Evolutionary conservation across 2,888 invertebrate species (phyloP).

Genomic region (Ashinkailepas kermadecensis): DNA sequence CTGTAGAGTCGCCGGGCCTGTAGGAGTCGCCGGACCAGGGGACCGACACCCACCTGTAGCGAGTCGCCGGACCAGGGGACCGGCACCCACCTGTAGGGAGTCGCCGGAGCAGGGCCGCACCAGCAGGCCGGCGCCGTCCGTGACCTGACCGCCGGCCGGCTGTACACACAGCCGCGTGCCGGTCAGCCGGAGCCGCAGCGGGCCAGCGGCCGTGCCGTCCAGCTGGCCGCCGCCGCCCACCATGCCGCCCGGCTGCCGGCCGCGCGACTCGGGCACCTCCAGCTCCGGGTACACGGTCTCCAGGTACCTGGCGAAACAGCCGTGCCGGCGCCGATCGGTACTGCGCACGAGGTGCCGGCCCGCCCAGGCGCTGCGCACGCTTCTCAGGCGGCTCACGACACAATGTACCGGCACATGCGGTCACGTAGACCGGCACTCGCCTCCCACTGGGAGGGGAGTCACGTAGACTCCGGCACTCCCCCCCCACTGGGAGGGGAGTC

Average conservation of each 20-base stretch:
- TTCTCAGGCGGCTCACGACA: too few relatives aligned
- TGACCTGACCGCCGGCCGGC: background rate
- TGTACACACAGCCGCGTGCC: background rate
- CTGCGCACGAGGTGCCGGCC: too few relatives aligned
- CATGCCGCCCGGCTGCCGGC: constrained; percentile 6
- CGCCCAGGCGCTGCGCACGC: too few relatives aligned
- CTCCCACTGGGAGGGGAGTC: too few relatives aligned
- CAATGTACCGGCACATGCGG: too few relatives aligned
- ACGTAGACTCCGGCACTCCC: too few relatives aligned
- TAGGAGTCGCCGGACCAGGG: too few relatives aligned
- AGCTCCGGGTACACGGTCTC: constrained; percentile 76
- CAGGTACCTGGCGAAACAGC: constrained; percentile 57
- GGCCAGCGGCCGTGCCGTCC: background rate
- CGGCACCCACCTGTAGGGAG: background rate
- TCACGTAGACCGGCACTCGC: too few relatives aligned
- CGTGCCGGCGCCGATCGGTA: too few relatives aligned
- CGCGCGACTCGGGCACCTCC: constrained; percentile 49
- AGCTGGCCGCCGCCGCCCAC: background rate
- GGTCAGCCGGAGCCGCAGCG: background rate
- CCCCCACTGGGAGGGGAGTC: too few relatives aligned
- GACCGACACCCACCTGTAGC: too few relatives aligned
- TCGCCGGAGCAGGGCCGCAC: background rate
- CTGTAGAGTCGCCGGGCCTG: too few relatives aligned
- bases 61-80: background rate
- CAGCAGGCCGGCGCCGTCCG: background rate